phyloP scores from a whole-genome alignment of 2,888 invertebrate species.

The Gasteruption jaculator region DNA sequence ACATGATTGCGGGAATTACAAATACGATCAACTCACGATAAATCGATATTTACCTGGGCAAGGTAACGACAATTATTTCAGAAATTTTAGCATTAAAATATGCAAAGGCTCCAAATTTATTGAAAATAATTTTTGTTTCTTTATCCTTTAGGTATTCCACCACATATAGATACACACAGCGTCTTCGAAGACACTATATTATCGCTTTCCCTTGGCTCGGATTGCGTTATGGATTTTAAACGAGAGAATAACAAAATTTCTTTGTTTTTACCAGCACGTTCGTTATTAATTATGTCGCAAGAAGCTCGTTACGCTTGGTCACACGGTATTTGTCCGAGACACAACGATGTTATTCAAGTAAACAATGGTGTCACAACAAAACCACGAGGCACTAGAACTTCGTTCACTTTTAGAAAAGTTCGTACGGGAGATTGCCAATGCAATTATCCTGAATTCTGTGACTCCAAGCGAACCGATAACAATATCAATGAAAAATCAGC shows the following conservation, averaged over 20 bases:
- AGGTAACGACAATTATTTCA: slow-evolving; percentile 53
- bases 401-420: slow-evolving; percentile 80
- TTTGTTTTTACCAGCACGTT: slow-evolving; percentile 65
- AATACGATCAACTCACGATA: slow-evolving; percentile 80
- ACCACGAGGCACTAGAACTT: slow-evolving; percentile 62
- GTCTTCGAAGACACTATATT: slow-evolving; percentile 86
- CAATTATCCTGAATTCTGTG: slow-evolving; percentile 63
- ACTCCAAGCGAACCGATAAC: slow-evolving; percentile 58
- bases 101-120: neutral
- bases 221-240: slow-evolving; percentile 86
- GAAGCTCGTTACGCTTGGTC: slow-evolving; percentile 81
- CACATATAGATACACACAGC: slow-evolving; percentile 93
- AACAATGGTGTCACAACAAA: slow-evolving; percentile 56
- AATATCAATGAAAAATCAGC: slow-evolving; percentile 55
- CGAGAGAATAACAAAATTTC: slow-evolving; percentile 60
- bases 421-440: slow-evolving; percentile 62
- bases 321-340: slow-evolving; percentile 82
- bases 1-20: slow-evolving; percentile 48
- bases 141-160: slow-evolving; percentile 74
- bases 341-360: slow-evolving; percentile 68
- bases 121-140: slow-evolving; percentile 1
- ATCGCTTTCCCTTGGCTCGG: slow-evolving; percentile 78
- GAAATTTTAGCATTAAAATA: no score
- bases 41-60: slow-evolving; percentile 83
- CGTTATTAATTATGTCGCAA: slow-evolving; percentile 75